A percentile compares a stretch with the other conserved stretches of the same genome.
Conservation (phyloP, 1,140 invertebrate species). For the Drosophila orosa region DNA sequence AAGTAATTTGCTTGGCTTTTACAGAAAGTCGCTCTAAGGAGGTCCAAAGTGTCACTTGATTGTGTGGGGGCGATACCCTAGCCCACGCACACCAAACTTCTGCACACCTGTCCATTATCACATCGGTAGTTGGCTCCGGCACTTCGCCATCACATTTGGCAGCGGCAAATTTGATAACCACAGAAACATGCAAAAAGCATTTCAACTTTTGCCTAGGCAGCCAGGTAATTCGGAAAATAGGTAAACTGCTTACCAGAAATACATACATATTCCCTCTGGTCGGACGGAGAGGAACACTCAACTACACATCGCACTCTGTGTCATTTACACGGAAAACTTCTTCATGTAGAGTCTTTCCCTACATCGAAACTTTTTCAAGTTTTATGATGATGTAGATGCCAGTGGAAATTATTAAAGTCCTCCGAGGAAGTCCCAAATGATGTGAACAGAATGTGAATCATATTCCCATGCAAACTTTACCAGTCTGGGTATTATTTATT, state of each 20-base stretch:
- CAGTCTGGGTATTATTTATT: constrained; percentile 21
- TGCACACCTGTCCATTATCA: constrained; percentile 36
- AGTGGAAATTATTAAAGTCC: constrained; percentile 37
- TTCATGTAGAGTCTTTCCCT: constrained; percentile 60
- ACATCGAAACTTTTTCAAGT: constrained; percentile 63
- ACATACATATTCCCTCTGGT: constrained; percentile 15
- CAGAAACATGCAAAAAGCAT: constrained; percentile 76
- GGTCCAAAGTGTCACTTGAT: background rate
- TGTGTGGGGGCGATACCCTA: background rate
- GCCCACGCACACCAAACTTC: constrained; percentile 2
- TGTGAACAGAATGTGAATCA: background rate
- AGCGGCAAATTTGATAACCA: constrained; percentile 54
- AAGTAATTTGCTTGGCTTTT: background rate
- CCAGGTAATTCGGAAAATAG: constrained; percentile 36
- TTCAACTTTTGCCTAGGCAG: constrained; percentile 57
- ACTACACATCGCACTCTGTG: constrained; percentile 42
- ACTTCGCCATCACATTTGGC: constrained; percentile 25
- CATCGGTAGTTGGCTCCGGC: constrained; percentile 18
- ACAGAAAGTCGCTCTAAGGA: background rate
- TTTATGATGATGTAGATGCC: constrained; percentile 31
- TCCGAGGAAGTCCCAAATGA: background rate
- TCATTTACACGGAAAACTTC: constrained; percentile 59
- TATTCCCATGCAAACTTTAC: constrained; percentile 7
- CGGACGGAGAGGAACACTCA: constrained; percentile 12
- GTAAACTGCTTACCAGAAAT: constrained; percentile 31